These are phyloP conservation scores for Acanthurus tractus DNA, from an alignment of 2,797 vertebrate species.

Conservation along the genomic window DNA sequence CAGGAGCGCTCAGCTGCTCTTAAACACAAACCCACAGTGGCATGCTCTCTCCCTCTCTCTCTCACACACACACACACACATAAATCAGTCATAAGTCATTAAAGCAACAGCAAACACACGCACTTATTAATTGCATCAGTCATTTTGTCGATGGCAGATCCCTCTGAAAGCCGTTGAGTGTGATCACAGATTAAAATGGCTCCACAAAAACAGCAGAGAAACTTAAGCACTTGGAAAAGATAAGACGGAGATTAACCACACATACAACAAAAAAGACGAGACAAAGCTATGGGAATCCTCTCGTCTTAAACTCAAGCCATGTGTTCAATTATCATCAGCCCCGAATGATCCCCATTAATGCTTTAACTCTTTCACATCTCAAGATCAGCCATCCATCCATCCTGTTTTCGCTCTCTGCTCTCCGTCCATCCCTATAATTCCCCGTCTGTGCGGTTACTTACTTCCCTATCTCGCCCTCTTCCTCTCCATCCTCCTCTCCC, in stretches of 20 bases:
- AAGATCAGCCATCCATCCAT: conserved; percentile 66
- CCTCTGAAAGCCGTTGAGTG: conserved; percentile 46
- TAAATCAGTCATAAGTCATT: conserved; percentile 75
- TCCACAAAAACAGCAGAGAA: conserved; percentile 41
- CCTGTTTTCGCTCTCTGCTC: conserved; percentile 66
- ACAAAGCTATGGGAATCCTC: conserved; percentile 51
- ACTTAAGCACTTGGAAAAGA: conserved; percentile 65
- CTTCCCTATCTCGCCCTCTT: conserved; percentile 73
- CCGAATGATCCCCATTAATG: conserved; percentile 82
- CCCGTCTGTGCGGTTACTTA: conserved; percentile 76
- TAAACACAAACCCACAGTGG: conserved; percentile 67
- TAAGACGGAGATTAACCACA: conserved; percentile 55
- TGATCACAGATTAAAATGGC: conserved; percentile 46
- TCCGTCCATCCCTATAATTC: conserved; percentile 79
- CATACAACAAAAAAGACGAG: conserved; percentile 34
- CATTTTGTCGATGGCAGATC: conserved; percentile 64
- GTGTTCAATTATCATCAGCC: conserved; percentile 83
- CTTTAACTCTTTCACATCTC: conserved; percentile 80
- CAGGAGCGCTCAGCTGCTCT: conserved; percentile 82
- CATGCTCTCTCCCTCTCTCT: conserved; percentile 30
- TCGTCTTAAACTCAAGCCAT: conserved; percentile 74
- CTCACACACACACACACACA: conserved; percentile 43
- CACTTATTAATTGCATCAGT: conserved; percentile 79
- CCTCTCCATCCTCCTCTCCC: conserved; percentile 56
- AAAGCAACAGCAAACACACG: conserved; percentile 52